Base-by-base conservation (phyloP, 2,797 vertebrate species). In the Phataginus tricuspis region DNA sequence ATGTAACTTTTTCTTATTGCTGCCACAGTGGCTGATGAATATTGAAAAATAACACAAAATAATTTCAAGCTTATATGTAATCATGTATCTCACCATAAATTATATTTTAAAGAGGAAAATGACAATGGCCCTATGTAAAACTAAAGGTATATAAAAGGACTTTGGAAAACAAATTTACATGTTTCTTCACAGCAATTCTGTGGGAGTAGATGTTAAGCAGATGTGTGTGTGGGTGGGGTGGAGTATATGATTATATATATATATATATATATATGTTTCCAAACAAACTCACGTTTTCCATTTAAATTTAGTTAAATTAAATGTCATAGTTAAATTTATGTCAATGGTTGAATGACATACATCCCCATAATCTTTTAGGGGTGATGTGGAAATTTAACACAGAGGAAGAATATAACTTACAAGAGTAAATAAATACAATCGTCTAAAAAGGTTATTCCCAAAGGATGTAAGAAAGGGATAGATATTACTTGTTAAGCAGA, bases 11-110 rank as follows among this genome's bases (percentile, higher is more conserved):
- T 63, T 89, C 23, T 2, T 94, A 91, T 57, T 90, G 57, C 69
- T 95, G 74, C 86, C 92, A 95, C 86, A 75, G 29, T 25, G 91
- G 37, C 42, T 87, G 97, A 55, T 61, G 92, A 77, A 59, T 91
- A 61, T 34, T 90, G 12, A 63, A 77, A 92, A 78, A 69, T 53
- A 68, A 16, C n/a, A 69, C 63, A 42, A 59, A 74, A 74, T 78
- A 57, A 78, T 71, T 77, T 86, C 45, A 23, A 7, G 19, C 3
- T 61, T 64, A 18, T 23, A 61, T 34, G 4, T 14, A 27, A 90
- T 69, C 27, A 71, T 71, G 29, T 64, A 59, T 79, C 23, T 90
- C 29, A 66, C 55, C 55, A 49, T 45, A 90, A 84, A 23, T 72
- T 45, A 78, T 72, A 59, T 63, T 78, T 92, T 91, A 39, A 63